Percentiles rank a stretch among this genome's conserved stretches.
Conservation (phyloP, 2,888 invertebrate species). For the Drosophila mulleri region DNA sequence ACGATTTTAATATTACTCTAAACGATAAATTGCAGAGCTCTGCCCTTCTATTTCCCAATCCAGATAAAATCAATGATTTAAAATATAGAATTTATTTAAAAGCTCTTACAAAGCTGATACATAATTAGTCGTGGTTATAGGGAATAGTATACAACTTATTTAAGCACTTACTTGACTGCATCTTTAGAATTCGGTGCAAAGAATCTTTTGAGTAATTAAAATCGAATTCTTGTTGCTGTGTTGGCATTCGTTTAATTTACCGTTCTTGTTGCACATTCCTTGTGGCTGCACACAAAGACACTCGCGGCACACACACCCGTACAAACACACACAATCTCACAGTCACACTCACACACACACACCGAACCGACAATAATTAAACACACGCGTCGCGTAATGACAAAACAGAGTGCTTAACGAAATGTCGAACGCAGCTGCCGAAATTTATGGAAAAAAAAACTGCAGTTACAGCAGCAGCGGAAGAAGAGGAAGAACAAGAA, state of each 20-base stretch:
- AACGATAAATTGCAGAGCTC: too few species aligned
- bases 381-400: slow-evolving; percentile 60
- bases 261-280: slow-evolving; percentile 31
- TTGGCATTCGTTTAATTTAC: slow-evolving; percentile 27
- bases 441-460: slow-evolving; percentile 51
- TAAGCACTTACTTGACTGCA: slow-evolving; percentile 27
- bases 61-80: neutral
- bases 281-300: slow-evolving; percentile 11
- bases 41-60: neutral
- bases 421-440: slow-evolving; percentile 23
- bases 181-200: neutral
- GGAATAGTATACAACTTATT: neutral
- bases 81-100: neutral
- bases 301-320: neutral
- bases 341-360: neutral
- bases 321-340: neutral
- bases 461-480: slow-evolving; percentile 42
- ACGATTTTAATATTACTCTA: too few species aligned
- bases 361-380: slow-evolving; percentile 45
- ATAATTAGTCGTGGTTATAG: neutral
- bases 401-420: slow-evolving; percentile 32
- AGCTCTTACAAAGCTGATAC: neutral
- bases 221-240: neutral
- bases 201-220: slow-evolving; percentile 1
- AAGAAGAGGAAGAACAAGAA: slow-evolving; percentile 25